Conservation (phyloP, 2,797 vertebrate genomes). For the Octomys mimax region DNA sequence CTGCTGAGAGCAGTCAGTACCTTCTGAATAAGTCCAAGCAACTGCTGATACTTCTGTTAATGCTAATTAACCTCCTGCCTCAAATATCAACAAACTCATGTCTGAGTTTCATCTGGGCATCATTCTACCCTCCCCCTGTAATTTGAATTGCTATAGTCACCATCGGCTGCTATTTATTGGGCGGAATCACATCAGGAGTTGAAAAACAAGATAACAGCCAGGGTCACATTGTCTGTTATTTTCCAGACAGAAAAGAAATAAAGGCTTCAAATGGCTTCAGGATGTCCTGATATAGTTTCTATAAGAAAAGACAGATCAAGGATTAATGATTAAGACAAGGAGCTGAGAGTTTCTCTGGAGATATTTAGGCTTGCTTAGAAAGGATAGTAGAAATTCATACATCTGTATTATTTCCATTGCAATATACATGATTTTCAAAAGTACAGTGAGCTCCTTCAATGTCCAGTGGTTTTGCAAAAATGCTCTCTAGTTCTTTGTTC, state of each 20-base stretch:
- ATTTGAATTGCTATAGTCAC: background rate
- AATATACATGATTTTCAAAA: conserved; percentile 4
- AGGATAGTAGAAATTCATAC: background rate
- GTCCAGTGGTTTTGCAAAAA: conserved; percentile 33
- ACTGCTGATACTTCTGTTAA: conserved; percentile 83
- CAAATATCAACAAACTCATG: conserved; percentile 79
- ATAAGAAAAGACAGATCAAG: conserved; percentile 14
- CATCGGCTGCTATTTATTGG: conserved; percentile 66
- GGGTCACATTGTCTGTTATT: conserved; percentile 45
- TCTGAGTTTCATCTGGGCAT: conserved; percentile 72
- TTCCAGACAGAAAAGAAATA: conserved; percentile 52
- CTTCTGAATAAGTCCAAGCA: conserved; percentile 70
- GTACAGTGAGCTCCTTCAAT: background rate
- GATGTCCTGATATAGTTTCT: conserved; percentile 68
- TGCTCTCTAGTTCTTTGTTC: conserved; percentile 40
- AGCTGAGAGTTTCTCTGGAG: background rate
- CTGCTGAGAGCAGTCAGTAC: conserved; percentile 79
- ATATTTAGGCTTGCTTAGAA: conserved; percentile 37
- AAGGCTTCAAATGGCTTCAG: conserved; percentile 42
- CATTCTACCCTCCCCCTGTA: conserved; percentile 52
- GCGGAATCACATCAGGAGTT: conserved; percentile 34
- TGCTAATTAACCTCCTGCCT: conserved; percentile 85
- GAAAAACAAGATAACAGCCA: conserved; percentile 49
- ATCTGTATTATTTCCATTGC: conserved; percentile 6
- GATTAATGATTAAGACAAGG: background rate